These are phyloP conservation scores for Homalodisca vitripennis DNA, from an alignment of 1,140 invertebrate genomes.

Conservation along the genomic window DNA sequence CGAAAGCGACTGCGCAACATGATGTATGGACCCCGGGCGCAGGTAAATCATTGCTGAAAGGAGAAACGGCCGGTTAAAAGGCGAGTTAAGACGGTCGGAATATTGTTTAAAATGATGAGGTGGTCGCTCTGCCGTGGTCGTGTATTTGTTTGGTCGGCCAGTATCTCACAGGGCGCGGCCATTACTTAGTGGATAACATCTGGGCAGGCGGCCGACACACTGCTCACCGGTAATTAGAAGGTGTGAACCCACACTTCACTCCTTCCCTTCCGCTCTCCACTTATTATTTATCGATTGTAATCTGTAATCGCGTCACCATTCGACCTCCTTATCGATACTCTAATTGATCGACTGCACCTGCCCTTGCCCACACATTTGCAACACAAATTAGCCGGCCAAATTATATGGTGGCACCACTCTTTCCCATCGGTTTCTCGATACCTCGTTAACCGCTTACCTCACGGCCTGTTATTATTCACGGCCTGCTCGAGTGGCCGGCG, in stretches of 20 bases:
- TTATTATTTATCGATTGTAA: no score
- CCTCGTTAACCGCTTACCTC: constrained; percentile 1
- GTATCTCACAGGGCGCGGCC: no score
- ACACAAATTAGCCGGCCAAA: background rate
- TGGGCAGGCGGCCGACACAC: no score
- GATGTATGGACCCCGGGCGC: background rate
- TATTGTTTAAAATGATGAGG: no score
- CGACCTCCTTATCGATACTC: background rate
- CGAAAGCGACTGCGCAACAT: background rate
- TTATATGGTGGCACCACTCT: background rate
- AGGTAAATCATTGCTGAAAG: constrained; percentile 12
- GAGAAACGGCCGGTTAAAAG: constrained; percentile 1
- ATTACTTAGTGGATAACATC: no score
- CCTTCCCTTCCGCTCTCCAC: background rate
- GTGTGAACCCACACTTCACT: background rate
- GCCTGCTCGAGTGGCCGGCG: no score
- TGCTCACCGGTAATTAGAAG: background rate
- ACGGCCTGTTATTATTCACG: background rate
- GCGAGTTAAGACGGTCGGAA: no score
- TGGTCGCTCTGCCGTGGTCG: no score
- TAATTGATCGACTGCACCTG: constrained; percentile 10
- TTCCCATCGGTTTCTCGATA: no score
- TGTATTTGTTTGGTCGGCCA: no score
- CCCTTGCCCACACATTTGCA: background rate
- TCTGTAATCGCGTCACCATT: background rate